Base-by-base conservation (phyloP, 1,140 invertebrate species). In the Drosophila eugracilis region DNA sequence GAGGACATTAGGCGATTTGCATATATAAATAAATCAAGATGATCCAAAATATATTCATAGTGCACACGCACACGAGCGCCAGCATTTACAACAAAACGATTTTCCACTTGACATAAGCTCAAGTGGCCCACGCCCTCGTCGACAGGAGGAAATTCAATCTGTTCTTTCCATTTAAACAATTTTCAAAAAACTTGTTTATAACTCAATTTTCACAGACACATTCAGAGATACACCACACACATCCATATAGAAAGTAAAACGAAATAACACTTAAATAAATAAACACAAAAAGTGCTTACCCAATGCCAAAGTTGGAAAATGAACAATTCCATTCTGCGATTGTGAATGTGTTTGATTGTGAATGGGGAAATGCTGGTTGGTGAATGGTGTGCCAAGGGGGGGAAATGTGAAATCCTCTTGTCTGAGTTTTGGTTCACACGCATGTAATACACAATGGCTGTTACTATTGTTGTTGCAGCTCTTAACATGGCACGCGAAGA, bases 211-310 rank as follows among this genome's bases (percentile, higher is more conserved):
- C 44, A 62, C 65, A 41, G 36, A 50, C 59, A 65, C 60, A 57
- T 34, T 37, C 15, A 21, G 12, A 26, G 10, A 12, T 17, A 14
- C 19, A 21, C n/a, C 41, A 50, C 59, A 41, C 70, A 63, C 76
- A 12, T 7, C 10, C 30, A 32, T 12, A 63, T 22, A 74, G 80
- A 80, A 44, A 24, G 41, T 44, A 44, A 44, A 44, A 24, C 69
- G 83, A 78, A 88, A 86, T 86, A 86, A 86, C 83, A 86, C 83
- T 86, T 86, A 86, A 86, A 86, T 88, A 86, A 86, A 86, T 86
- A 86, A 88, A 86, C 83, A 86, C 77, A 86, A 78, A 71, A 73
- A 85, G 63, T 65, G 71, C 79, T 67, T 67, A 63, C 21, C 57
- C 72, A 71, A 54, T 50, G 57, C 67, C 50, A 78, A 78, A 84